Evolutionary conservation across 2,113 vertebrate genomes (phyloP), one percentile per base, ranked within the genome.

Genomic region (Cisticola juncidis): DNA sequence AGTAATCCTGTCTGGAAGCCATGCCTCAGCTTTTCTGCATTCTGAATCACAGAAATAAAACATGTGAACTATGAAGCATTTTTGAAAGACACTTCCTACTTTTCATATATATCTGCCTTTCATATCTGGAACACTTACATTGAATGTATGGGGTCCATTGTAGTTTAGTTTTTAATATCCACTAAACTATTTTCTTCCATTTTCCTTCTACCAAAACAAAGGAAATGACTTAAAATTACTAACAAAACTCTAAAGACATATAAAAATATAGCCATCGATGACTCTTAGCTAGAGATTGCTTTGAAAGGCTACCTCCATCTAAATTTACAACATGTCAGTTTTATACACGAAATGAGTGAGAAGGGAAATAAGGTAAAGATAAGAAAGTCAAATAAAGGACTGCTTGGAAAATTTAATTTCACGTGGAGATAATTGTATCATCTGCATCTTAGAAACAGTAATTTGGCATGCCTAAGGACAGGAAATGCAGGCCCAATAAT

Each of bases 301-400:
- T 79, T 69, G 38, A 68, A 33, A 58, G 28, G 31, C 54, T 90
- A 84, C 57, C 18, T 87, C 65, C 20, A 54, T 70, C 88, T 44
- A 85, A 90, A 36, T 86, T 72, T 94, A 87, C 44, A 53, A 31
- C 71, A 14, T 94, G 35, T 91, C 64, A 66, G 29, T 87, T 70
- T 90, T 92, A 57, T 50, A 84, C 36, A 61, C n/a, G 17, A 92
- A 85, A 84, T 1, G 12, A 86, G 22, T 18, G 57, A 86, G 79
- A 93, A 96, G 78, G 28, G 86, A 94, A 96, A 87, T 82, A 94
- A 81, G 50, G 88, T 80, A 61, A 81, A 95, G 74, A 89, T 92
- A 89, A 95, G 89, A 85, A 97, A 91, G 92, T 73, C 66, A 85
- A 96, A 88, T 94, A 95, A 92, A 82, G 58, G 70, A 58, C 87